Conservation (phyloP, 2,113 vertebrate genomes). For the Galbula dea region DNA sequence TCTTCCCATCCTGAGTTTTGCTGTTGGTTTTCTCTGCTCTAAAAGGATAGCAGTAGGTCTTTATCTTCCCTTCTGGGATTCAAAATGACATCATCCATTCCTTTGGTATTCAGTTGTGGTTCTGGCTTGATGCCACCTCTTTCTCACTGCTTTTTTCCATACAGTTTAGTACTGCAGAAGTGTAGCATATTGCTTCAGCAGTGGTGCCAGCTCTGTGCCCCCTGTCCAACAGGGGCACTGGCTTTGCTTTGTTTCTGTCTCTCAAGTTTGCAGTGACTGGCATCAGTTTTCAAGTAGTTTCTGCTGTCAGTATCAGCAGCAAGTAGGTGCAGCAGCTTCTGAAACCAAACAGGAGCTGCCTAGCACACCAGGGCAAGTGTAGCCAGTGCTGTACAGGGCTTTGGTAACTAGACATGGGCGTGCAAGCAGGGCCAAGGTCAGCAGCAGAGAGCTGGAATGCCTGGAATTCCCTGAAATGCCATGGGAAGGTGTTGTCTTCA, state of each 20-base stretch:
- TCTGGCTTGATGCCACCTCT: background rate
- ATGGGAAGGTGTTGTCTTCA: background rate
- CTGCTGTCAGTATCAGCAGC: background rate
- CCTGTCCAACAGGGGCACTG: fast-evolving
- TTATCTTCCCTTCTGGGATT: background rate
- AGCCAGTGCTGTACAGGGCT: background rate
- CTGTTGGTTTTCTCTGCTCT: background rate
- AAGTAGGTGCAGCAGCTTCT: background rate
- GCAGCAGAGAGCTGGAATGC: background rate
- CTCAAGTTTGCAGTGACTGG: background rate
- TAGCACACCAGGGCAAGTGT: fast-evolving
- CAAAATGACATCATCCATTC: background rate
- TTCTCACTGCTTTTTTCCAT: background rate
- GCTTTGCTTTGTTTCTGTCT: background rate
- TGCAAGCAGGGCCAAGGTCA: no score
- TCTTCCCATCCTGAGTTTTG: background rate
- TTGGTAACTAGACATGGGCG: background rate
- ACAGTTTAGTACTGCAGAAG: fast-evolving
- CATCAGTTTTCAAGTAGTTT: background rate
- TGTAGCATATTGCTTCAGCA: fast-evolving
- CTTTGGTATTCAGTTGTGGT: background rate
- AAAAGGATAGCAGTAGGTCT: background rate
- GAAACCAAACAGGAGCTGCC: background rate
- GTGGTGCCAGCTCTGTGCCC: background rate
- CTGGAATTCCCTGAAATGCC: no score